These are phyloP conservation scores for Busseola fusca DNA, from an alignment of 2,888 invertebrate species.

Conservation along the genomic window DNA sequence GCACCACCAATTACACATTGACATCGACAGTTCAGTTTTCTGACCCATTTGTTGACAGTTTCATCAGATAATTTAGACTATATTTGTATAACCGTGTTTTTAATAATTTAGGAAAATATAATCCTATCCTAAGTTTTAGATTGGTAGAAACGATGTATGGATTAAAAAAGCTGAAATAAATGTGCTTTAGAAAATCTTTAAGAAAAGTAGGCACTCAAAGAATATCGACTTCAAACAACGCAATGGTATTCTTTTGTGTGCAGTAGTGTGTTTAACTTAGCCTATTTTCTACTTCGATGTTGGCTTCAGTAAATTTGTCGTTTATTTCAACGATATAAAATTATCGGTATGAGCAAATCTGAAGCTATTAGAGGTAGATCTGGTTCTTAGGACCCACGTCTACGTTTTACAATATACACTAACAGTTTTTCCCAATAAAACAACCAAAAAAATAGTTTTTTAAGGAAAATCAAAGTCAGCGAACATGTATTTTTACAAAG, in stretches of 20 bases:
- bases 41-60: background rate
- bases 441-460: background rate
- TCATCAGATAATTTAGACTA: background rate
- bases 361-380: background rate
- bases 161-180: constrained; percentile 18
- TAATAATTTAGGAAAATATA: background rate
- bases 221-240: constrained; percentile 1
- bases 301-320: background rate
- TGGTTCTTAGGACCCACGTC: background rate
- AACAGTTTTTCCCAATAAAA: background rate
- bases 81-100: background rate
- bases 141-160: background rate
- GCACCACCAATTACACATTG: too few species aligned
- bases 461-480: background rate
- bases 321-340: background rate
- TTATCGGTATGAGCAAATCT: background rate
- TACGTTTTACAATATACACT: background rate
- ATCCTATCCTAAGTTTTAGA: constrained; percentile 1
- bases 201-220: constrained; percentile 12
- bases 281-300: background rate
- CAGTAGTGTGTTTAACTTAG: constrained; percentile 2
- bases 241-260: constrained; percentile 7
- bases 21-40: background rate
- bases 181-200: constrained; percentile 8
- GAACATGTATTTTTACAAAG: too few species aligned